Percentiles rank a stretch among this genome's conserved stretches.
These are phyloP conservation scores for Corvus cornix DNA, from an alignment of 2,113 vertebrate genomes.

Conservation along the genomic window DNA sequence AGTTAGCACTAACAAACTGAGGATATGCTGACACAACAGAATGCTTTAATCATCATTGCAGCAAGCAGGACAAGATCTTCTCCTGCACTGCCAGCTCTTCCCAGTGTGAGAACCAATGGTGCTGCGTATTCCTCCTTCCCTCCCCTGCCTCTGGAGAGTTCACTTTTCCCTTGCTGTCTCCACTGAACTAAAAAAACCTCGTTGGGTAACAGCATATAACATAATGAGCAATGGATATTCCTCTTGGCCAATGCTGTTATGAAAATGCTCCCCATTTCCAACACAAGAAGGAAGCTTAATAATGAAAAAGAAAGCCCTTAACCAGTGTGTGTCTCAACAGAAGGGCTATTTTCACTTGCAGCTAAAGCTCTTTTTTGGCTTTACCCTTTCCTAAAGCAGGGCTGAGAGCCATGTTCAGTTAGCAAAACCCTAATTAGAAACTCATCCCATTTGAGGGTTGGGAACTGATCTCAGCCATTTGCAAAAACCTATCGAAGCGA, in stretches of 20 bases:
- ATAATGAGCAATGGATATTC: conserved; percentile 58
- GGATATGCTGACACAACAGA: conserved; percentile 91
- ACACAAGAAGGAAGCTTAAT: neutral
- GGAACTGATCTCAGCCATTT: neutral
- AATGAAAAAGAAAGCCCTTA: conserved; percentile 13
- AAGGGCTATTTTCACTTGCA: neutral
- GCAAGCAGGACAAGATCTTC: conserved; percentile 75
- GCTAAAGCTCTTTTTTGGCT: neutral
- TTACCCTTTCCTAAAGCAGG: neutral
- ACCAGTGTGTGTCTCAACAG: neutral
- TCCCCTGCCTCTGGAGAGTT: conserved; percentile 74
- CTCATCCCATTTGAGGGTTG: neutral
- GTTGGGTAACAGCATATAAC: conserved; percentile 57
- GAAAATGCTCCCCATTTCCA: conserved; percentile 55
- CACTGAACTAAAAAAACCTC: conserved; percentile 43
- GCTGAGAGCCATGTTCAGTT: neutral
- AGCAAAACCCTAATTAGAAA: neutral
- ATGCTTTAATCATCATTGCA: conserved; percentile 84
- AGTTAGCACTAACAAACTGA: conserved; percentile 80
- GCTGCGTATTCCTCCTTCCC: conserved; percentile 71
- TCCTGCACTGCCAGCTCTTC: conserved; percentile 80
- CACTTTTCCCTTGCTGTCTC: conserved; percentile 48
- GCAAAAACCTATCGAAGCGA: neutral
- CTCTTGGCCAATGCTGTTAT: conserved; percentile 33
- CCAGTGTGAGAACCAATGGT: conserved; percentile 74